Evolutionary conservation across 2,888 invertebrate species (phyloP), one percentile per base, ranked within the genome.

Genomic region (Leptopilina drosophilae): DNA sequence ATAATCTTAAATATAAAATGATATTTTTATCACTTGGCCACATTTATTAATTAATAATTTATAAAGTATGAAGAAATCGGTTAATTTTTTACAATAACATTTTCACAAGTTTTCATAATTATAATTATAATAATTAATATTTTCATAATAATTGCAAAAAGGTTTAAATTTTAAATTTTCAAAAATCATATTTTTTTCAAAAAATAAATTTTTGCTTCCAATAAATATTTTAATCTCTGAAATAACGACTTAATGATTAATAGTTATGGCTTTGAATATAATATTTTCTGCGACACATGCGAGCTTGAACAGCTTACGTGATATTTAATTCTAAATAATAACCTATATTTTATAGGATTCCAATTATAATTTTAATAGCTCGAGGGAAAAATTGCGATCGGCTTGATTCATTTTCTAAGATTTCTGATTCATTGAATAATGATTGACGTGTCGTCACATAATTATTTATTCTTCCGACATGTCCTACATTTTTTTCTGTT

Each of bases 341-440:
- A 69, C 49, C 67, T 69, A 69, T 69, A 69, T 69, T 69, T 69
- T 69, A 14, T 20, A 67, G 20, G 20, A 46, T 20, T 49, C 69
- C 53, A 69, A 69, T 69, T 69, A 53, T 20, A 67, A 53, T 69
- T 20, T 20, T 7, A 56, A 66, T 42, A 73, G 56, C 56, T 73
- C n/a, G 33, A 73, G 53, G 73, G 62, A 49, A 56, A 69, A 73
- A 56, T 73, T 14, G 73, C 33, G 53, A 73, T 73, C 33, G 56
- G 53, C n/a, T 73, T 73, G 53, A 73, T 73, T 73, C 53, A 73
- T 73, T 56, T 73, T 56, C 73, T 56, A 53, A 53, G 69, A 73
- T 73, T 49, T 73, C 53, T 73, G 73, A 73, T 73, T 73, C 73
- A 9, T 53, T 73, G 73, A 73, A 73, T 62, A 62, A 73, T 73